Evolutionary conservation across 2,888 invertebrate genomes (phyloP).

Genomic region (Hemistola chrysoprasaria): DNA sequence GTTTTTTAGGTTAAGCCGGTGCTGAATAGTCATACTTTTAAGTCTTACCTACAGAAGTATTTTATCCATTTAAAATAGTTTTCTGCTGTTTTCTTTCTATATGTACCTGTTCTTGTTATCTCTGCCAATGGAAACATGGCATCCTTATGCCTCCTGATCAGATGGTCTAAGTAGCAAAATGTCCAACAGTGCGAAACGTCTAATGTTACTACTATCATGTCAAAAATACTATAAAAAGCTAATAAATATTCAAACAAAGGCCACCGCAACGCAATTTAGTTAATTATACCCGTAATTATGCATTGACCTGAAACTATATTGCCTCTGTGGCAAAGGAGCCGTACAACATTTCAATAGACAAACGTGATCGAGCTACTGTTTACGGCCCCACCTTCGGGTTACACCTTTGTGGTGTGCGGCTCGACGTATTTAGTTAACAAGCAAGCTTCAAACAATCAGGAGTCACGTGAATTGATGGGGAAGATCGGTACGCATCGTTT

Average conservation of each 20-base stretch:
- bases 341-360: constrained; percentile 11
- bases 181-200: no score
- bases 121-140: no score
- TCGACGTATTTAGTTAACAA: constrained; percentile 44
- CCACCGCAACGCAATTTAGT: background rate
- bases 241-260: background rate
- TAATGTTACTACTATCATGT: no score
- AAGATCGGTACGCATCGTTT: constrained; percentile 45
- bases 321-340: constrained; percentile 7
- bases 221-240: no score
- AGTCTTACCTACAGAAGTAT: no score
- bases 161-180: no score
- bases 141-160: no score
- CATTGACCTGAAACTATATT: constrained; percentile 11
- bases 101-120: no score
- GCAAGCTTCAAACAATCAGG: constrained; percentile 67
- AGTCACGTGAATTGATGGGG: constrained; percentile 69
- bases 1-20: no score
- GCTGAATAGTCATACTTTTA: no score
- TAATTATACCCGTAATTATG: constrained; percentile 8
- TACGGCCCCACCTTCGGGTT: constrained; percentile 12
- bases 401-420: constrained; percentile 23
- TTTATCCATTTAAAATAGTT: no score
- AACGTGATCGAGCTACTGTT: constrained; percentile 7
- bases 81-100: no score